Evolutionary conservation across 2,888 invertebrate genomes (phyloP).

Genomic region (Heliconius hortense): DNA sequence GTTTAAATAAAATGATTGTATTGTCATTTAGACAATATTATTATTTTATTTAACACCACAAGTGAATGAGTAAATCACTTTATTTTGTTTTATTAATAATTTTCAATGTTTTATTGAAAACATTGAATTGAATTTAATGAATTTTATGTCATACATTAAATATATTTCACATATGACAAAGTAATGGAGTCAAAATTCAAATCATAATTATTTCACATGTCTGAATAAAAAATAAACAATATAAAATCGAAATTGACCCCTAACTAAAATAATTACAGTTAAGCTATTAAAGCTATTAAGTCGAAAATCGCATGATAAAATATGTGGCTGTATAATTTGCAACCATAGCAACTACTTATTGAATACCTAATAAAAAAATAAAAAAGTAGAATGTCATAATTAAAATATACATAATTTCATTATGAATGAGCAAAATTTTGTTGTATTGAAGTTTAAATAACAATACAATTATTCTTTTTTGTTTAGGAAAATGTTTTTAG

Average conservation of each 20-base stretch:
- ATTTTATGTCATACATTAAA: too few species aligned
- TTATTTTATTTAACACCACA: too few species aligned
- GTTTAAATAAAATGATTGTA: too few species aligned
- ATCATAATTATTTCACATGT: too few species aligned
- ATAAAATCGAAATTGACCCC: neutral
- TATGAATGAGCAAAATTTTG: neutral
- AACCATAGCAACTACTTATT: slow-evolving; percentile 23
- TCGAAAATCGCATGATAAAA: neutral
- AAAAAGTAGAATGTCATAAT: neutral
- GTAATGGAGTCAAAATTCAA: too few species aligned
- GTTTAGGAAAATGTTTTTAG: neutral
- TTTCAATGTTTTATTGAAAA: too few species aligned
- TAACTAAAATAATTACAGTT: neutral
- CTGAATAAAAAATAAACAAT: too few species aligned
- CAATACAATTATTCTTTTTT: neutral
- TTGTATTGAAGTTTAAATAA: neutral
- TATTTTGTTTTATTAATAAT: too few species aligned
- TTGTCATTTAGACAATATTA: too few species aligned
- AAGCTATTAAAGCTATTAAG: neutral
- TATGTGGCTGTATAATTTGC: slow-evolving; percentile 10
- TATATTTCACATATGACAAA: too few species aligned
- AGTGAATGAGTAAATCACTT: too few species aligned
- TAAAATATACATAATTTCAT: neutral
- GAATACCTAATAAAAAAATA: slow-evolving; percentile 14
- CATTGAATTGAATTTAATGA: too few species aligned